phyloP scores from a whole-genome alignment of 2,113 vertebrate species.

The Dasyprocta punctata region DNA sequence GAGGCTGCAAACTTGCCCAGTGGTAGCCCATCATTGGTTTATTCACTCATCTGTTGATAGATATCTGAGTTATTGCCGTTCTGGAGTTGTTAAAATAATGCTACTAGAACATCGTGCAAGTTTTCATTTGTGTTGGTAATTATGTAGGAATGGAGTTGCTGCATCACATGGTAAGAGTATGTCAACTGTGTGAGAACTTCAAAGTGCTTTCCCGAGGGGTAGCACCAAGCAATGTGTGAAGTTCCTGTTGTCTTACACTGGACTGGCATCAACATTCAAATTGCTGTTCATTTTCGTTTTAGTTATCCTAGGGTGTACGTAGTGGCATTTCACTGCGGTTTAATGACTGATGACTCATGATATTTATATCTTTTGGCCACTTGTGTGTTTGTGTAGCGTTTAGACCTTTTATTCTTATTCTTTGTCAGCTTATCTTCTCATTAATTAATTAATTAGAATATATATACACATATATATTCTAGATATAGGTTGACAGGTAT shows the following conservation, averaged over 20 bases:
- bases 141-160: background rate
- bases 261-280: background rate
- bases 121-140: background rate
- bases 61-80: background rate
- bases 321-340: background rate
- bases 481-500: background rate
- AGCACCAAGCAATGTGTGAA: background rate
- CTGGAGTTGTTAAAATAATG: background rate
- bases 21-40: background rate
- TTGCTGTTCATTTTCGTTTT: background rate
- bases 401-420: background rate
- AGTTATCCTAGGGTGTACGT: background rate
- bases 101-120: background rate
- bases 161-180: background rate
- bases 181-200: background rate
- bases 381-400: background rate
- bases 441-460: background rate
- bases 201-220: background rate
- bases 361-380: background rate
- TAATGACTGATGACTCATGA: background rate
- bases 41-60: background rate
- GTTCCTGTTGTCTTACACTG: background rate
- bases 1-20: background rate
- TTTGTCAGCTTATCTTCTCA: background rate
- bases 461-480: background rate